Conservation (phyloP, 2,797 vertebrate species). For the Falco columbarius region DNA sequence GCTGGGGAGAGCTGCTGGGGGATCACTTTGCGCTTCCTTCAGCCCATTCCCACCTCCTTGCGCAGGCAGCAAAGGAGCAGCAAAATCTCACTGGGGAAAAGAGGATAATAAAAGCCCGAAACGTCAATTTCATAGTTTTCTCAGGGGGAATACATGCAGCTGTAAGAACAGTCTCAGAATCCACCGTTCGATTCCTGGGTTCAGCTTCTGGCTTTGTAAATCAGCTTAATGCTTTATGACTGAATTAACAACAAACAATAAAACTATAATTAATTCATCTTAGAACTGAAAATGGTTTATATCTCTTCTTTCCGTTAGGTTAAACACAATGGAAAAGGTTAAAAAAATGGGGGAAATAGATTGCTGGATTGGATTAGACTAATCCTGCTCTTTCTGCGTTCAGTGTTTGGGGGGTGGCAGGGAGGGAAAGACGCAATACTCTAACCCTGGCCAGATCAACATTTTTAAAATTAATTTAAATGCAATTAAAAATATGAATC, state of each 20-base stretch:
- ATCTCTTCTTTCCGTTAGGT: background rate
- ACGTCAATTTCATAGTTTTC: background rate
- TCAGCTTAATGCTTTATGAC: background rate
- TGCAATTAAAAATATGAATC: background rate
- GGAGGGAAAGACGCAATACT: background rate
- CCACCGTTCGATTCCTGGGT: background rate
- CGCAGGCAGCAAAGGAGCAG: background rate
- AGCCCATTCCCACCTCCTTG: accelerated
- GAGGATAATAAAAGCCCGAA: background rate
- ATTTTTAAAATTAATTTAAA: background rate
- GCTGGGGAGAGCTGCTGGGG: background rate
- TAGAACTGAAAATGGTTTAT: background rate
- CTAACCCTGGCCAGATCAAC: background rate
- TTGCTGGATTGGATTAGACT: background rate
- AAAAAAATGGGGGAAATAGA: background rate
- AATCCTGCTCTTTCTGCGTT: background rate
- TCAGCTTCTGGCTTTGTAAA: background rate
- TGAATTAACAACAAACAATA: background rate
- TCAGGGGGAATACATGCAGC: background rate
- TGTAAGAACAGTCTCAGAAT: background rate
- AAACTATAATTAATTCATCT: background rate
- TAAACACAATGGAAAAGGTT: background rate
- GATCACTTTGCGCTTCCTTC: background rate
- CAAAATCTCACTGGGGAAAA: background rate
- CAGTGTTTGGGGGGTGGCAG: background rate